Base-by-base conservation (phyloP, 2,797 vertebrate genomes). In the Halcyon chelicuti region DNA sequence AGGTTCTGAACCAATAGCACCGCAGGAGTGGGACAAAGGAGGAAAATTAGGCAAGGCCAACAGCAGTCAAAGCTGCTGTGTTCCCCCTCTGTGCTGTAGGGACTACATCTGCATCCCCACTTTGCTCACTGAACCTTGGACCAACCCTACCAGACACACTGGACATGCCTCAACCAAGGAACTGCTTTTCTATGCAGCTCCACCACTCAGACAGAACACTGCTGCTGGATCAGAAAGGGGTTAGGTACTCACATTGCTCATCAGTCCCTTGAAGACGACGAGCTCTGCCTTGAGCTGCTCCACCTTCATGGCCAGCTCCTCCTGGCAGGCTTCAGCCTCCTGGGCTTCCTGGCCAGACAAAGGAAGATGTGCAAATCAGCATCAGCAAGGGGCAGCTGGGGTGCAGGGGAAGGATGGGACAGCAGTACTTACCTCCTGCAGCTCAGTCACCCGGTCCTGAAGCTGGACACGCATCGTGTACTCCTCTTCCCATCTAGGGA, bases 191-290 rank as follows among this genome's bases (percentile, higher is more conserved):
- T 28, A 5, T 1, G 3, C 11, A 71, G 46, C 37, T 72, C 51
- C 68, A 28, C 22, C 3, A 0, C 31, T 18, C 2, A 0, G 8
- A 19, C 1, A 47, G 47, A 37, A 63, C 55, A 17, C 47, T 19
- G 37, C 33, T 31, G n/a, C 28, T 1, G 6, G 28, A 16, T 16
- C 1, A 0, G 58, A 72, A 10, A 37, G 7, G 31, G 35, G 18
- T 31, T 14, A 63, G 12, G 12, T 21, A 97, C 99, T 99, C 97
- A 99, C 99, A 31, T 99, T 99, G 98, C 99, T 99, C 99, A 99
- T 99, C 94, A 99, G 98, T 83, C 99, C 99, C 97, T 99, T 99
- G 98, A 99, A 99, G 96, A 99, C 98, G 73, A 99, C 99, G 67
- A 99, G 98, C 96, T 99, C 99, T 4, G 99, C 99, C 97, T 99